A percentile compares a stretch with the other conserved stretches of the same genome.
These are phyloP conservation scores for Palaemon carinicauda DNA, from an alignment of 1,140 invertebrate genomes.

Conservation along the genomic window DNA sequence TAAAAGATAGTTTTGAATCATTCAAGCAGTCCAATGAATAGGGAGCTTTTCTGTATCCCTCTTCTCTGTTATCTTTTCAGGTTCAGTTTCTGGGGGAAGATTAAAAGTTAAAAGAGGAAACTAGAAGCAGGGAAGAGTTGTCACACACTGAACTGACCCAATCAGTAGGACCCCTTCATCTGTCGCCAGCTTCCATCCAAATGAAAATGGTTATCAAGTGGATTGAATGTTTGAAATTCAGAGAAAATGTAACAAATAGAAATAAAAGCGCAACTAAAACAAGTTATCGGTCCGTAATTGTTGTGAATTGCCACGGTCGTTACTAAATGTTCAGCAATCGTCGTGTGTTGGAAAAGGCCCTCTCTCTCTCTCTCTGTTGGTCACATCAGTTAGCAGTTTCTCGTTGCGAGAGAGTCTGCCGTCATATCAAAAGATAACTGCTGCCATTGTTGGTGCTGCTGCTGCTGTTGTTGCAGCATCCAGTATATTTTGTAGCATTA, in stretches of 20 bases:
- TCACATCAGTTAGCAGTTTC: no score
- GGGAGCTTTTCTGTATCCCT: constrained; percentile 52
- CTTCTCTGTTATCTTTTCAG: constrained; percentile 48
- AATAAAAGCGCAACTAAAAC: background rate
- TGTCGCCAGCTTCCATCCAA: constrained; percentile 19
- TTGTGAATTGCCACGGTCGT: no score
- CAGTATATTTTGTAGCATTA: background rate
- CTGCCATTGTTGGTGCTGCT: background rate
- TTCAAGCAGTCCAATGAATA: background rate
- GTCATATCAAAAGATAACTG: no score
- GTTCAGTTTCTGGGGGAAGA: constrained; percentile 49
- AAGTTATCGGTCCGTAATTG: no score
- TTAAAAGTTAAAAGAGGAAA: constrained; percentile 45
- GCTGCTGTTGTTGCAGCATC: background rate
- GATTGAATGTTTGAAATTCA: background rate
- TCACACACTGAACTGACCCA: constrained; percentile 9
- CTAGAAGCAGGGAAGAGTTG: constrained; percentile 47
- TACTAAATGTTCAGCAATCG: no score
- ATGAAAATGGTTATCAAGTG: background rate
- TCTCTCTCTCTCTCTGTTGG: no score
- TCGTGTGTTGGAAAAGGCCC: no score
- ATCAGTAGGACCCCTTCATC: constrained; percentile 15
- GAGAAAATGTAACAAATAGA: background rate
- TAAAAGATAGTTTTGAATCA: background rate
- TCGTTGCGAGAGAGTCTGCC: no score